Base-by-base conservation (phyloP, 2,888 invertebrate species). In the Cheilosia soror region DNA sequence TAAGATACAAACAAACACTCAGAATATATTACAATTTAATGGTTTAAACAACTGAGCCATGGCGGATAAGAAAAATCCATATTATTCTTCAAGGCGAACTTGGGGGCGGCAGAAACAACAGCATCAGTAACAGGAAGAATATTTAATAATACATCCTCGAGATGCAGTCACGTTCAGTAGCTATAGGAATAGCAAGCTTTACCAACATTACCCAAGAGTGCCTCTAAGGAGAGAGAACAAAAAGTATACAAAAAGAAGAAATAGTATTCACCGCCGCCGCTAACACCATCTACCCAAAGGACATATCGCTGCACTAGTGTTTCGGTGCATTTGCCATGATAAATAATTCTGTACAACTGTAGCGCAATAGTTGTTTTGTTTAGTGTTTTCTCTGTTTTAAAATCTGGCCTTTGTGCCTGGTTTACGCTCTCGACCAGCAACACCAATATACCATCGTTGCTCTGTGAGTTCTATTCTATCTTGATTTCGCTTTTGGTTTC, bases 141-240 rank as follows among this genome's bases (percentile, higher is more conserved):
- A 80, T 85, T 85, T 77, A 85, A 85, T 85, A 81, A 81, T 68
- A 81, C 63, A 85, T 85, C 66, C 76, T 81, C 75, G 72, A 81
- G 71, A 71, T 85, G 76, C 80, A 85, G 85, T 76, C 81, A 85
- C 80, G 85, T 81, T 80, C 76, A 76, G 72, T 58, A 68, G 65
- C 73, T 68, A 57, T 15, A 37, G 51, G 58, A 79, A 63, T 44
- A 58, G 73, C 69, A 37, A 81, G 80, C 68, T 62, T 57, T 47
- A 65, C 69, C 69, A 71, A 66, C 65, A 66, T 66, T 57, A 65
- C 66, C 71, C 65, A 31, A 31, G 71, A 76, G 71, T 69, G 44
- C 76, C 60, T 57, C 58, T 72, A 58, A 79, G 49, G 25, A 55
- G 57, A 42, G 31, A 37, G 37, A 37, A 37, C 9, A 47, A 58